Conservation (phyloP, 2,797 vertebrate species). For the Rousettus madagascariensis region DNA sequence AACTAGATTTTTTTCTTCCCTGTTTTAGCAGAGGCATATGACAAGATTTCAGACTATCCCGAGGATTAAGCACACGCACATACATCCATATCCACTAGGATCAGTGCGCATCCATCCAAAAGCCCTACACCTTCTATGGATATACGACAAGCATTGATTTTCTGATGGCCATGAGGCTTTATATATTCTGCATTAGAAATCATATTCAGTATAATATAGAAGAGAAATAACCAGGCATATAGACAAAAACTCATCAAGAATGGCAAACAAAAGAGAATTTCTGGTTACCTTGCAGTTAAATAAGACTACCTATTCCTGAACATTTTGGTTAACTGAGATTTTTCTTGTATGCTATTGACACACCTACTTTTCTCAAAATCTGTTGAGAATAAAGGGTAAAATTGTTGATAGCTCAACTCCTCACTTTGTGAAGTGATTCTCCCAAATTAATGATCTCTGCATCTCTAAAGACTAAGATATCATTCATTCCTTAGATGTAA, state of each 20-base stretch:
- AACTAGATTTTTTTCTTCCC: background rate
- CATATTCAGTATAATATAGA: background rate
- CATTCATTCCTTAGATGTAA: background rate
- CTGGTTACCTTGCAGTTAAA: background rate
- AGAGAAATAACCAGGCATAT: background rate
- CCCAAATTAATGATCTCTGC: background rate
- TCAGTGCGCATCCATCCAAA: background rate
- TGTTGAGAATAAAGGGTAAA: background rate
- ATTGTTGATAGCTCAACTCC: background rate
- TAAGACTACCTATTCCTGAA: background rate
- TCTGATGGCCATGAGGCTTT: background rate
- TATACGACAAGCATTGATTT: background rate
- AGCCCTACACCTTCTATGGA: background rate
- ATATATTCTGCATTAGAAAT: background rate
- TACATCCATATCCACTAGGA: background rate
- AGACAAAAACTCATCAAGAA: slow-evolving; percentile 2
- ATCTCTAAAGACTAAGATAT: background rate
- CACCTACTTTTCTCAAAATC: background rate
- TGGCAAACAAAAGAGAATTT: background rate
- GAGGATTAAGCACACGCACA: background rate
- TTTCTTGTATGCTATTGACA: background rate
- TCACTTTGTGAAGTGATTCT: background rate
- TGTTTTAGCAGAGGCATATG: background rate
- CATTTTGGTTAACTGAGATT: background rate
- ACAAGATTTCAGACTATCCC: background rate